phyloP scores from a whole-genome alignment of 2,888 invertebrate species.

The Nemotelus nigrinus region DNA sequence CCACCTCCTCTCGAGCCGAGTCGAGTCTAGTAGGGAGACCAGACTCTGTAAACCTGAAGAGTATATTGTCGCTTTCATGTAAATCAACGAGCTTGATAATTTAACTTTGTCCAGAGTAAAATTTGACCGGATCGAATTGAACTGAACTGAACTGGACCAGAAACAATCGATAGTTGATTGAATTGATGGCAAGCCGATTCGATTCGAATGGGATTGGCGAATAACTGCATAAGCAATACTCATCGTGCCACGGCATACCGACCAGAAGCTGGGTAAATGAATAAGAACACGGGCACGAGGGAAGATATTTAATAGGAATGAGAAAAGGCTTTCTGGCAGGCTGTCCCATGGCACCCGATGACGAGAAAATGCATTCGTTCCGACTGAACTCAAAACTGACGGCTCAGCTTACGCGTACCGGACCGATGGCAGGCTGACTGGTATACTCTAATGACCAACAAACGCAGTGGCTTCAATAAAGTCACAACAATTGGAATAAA shows the following conservation, averaged over 20 bases:
- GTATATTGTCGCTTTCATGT: background rate
- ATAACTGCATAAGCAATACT: slow-evolving; percentile 15
- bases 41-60: background rate
- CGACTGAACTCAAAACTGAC: too few relatives aligned
- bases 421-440: too few relatives aligned
- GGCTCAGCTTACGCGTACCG: too few relatives aligned
- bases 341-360: too few relatives aligned
- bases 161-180: slow-evolving; percentile 41
- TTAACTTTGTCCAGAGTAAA: slow-evolving; percentile 28
- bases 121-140: slow-evolving; percentile 15
- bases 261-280: background rate
- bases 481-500: slow-evolving; percentile 20
- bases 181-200: slow-evolving; percentile 26
- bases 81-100: slow-evolving; percentile 18
- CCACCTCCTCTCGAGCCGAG: too few relatives aligned
- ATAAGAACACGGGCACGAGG: background rate
- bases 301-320: background rate
- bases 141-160: slow-evolving; percentile 32
- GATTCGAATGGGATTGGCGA: background rate
- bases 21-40: too few relatives aligned
- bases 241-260: too few relatives aligned
- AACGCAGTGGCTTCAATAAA: background rate
- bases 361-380: too few relatives aligned
- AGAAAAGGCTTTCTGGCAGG: background rate
- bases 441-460: background rate